phyloP scores from a whole-genome alignment of 1,140 invertebrate genomes.

The Tachypleus tridentatus region DNA sequence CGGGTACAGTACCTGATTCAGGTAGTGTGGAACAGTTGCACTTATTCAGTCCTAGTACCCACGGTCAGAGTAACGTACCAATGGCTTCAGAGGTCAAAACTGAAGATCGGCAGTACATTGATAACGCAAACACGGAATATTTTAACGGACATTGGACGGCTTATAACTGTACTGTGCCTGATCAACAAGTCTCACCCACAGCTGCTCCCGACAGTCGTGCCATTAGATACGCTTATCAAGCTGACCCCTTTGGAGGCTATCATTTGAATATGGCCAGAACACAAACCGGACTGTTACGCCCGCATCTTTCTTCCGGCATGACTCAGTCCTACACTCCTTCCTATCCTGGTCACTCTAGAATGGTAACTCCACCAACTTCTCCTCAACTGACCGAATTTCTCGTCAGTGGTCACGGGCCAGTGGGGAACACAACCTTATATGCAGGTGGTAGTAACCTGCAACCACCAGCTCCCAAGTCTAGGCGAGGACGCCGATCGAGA shows the following conservation, averaged over 20 bases:
- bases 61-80: too few relatives aligned
- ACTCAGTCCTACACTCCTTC: constrained; percentile 3
- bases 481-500: constrained; percentile 32
- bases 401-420: constrained; percentile 5
- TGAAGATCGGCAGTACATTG: too few relatives aligned
- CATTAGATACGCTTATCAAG: constrained; percentile 8
- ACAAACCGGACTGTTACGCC: constrained; percentile 2
- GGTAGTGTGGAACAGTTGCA: too few relatives aligned
- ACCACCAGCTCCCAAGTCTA: background rate
- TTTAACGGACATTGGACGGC: too few relatives aligned
- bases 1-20: too few relatives aligned
- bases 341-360: constrained; percentile 26
- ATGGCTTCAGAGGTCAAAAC: too few relatives aligned
- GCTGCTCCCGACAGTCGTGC: constrained; percentile 7
- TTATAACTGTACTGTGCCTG: background rate
- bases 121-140: too few relatives aligned
- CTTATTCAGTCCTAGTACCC: too few relatives aligned
- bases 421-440: constrained; percentile 6
- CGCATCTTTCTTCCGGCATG: constrained; percentile 8
- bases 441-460: too few relatives aligned
- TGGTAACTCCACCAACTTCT: constrained; percentile 44
- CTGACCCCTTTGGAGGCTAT: constrained; percentile 14
- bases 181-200: constrained; percentile 9
- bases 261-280: constrained; percentile 5
- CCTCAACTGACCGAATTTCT: constrained; percentile 39